phyloP scores from a whole-genome alignment of 2,797 vertebrate species.

The Acrocephalus scirpaceus region DNA sequence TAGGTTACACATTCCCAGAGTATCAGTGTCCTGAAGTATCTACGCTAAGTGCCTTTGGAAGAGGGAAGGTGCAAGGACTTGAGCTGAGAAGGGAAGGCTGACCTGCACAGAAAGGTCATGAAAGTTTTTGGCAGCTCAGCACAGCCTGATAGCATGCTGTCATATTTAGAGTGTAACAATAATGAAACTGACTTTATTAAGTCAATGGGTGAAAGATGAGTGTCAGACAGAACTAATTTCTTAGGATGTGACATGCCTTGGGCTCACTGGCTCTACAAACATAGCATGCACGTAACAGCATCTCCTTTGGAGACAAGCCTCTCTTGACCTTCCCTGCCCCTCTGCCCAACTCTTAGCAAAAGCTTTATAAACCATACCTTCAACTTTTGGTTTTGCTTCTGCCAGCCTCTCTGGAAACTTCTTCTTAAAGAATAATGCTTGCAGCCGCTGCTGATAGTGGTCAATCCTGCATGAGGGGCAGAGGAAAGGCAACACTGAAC shows the following conservation, averaged over 20 bases:
- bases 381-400: slow-evolving; percentile 94
- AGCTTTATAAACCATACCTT: slow-evolving; percentile 80
- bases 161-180: background rate
- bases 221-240: background rate
- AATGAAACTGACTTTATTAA: background rate
- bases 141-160: background rate
- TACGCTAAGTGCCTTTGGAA: background rate
- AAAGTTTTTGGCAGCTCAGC: background rate
- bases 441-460: slow-evolving; percentile 94
- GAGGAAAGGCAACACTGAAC: background rate
- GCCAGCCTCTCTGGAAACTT: slow-evolving; percentile 94
- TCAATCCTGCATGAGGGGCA: slow-evolving; percentile 84
- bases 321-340: background rate
- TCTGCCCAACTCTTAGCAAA: background rate
- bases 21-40: background rate
- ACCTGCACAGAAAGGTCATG: background rate
- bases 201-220: background rate
- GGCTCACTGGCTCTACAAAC: background rate
- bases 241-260: background rate
- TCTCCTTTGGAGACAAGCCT: background rate
- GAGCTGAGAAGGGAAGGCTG: background rate
- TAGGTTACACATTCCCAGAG: background rate
- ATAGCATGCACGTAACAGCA: background rate
- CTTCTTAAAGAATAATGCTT: slow-evolving; percentile 97
- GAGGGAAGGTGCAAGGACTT: background rate